Evolutionary conservation across 2,797 vertebrate genomes (phyloP), one percentile per base, ranked within the genome.

Genomic region (Crenichthys baileyi): DNA sequence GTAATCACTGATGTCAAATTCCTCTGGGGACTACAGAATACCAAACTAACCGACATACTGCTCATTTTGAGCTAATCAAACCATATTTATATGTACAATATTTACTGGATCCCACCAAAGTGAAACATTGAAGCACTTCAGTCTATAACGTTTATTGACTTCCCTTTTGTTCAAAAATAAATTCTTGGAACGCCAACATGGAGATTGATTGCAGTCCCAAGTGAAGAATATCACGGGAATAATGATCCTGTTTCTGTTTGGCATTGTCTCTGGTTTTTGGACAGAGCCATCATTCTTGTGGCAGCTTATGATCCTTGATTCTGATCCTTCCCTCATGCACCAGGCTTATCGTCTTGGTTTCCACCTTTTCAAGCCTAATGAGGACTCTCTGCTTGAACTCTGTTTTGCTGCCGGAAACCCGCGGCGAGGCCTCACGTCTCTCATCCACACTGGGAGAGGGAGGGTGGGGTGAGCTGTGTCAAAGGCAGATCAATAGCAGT

Each of bases 351-450:
- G 31, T 77, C 75, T 82, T 73, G 74, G 84, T 84, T 88, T 85
- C 90, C 86, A 91, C 84, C 82, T 87, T 90, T 93, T 91, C 75
- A 71, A 84, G 78, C 88, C 85, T 94, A 93, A 94, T 92, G 88
- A 94, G 87, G 86, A 87, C 22, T 83, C 89, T 74, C 90, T 56
- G 90, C 83, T 90, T 90, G 90, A 91, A 86, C 85, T 89, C 75
- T 78, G 83, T 86, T 88, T 87, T 90, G 83, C 87, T 87, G 80
- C 77, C 46, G 85, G 85, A 83, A 82, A 80, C 90, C 91, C 83
- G 90, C 65, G 75, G 91, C 3, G 87, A 74, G 13, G 67, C 78
- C 44, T 87, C 79, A 75, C 63, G 48, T 70, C 76, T 75, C 80
- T 83, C 75, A n/a, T 60, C 56, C 72, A 9, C 70, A 20, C 72